Conservation (phyloP, 2,113 vertebrate genomes). For the Anarrhichthys ocellatus region DNA sequence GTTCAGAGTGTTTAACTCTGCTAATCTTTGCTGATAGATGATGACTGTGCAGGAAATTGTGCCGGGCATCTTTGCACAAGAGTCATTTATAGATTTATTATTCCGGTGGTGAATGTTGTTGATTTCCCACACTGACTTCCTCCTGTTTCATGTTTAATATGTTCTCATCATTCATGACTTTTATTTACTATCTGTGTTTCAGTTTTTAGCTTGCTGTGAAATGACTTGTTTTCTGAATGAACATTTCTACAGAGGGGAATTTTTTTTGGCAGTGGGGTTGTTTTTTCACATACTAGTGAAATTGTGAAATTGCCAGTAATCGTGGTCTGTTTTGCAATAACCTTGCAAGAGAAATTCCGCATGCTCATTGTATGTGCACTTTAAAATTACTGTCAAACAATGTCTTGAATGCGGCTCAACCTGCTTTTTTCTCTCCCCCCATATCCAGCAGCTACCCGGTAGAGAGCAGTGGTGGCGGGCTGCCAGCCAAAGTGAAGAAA, state of each 20-base stretch:
- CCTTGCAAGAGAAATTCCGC: neutral
- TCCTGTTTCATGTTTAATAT: neutral
- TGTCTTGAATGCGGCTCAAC: neutral
- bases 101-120: neutral
- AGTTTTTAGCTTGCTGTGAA: neutral
- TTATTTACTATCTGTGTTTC: neutral
- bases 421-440: neutral
- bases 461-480: slow-evolving; percentile 72
- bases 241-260: neutral
- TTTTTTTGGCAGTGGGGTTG: neutral
- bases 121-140: neutral
- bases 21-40: neutral
- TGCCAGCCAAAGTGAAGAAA: slow-evolving; percentile 78
- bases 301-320: neutral
- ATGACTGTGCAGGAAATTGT: neutral
- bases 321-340: neutral
- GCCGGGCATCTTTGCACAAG: neutral
- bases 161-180: neutral
- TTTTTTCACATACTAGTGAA: neutral
- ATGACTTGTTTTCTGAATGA: neutral
- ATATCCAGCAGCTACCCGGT: slow-evolving; percentile 77
- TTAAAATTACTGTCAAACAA: neutral
- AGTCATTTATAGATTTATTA: neutral
- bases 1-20: too few relatives aligned
- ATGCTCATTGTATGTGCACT: neutral